Base-by-base conservation (phyloP, 2,113 vertebrate species). In the Oreochromis aureus region DNA sequence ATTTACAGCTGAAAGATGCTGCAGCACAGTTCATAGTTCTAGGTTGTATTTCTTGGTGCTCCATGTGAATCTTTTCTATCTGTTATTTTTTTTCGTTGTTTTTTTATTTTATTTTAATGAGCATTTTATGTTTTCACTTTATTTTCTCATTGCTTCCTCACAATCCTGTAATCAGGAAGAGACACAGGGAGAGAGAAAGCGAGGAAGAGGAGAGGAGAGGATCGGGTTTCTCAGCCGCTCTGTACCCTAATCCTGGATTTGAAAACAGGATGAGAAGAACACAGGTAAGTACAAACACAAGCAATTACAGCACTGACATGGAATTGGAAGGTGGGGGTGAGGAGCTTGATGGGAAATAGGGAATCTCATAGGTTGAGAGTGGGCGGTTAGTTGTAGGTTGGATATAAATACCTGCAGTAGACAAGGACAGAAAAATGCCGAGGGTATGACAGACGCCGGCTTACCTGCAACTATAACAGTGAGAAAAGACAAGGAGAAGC, bases 351-450 rank as follows among this genome's bases (percentile, higher is more conserved):
- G 63, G 90, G 87, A 91, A 88, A 93, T 73, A 79, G 94, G 93
- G 91, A 90, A 95, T 97, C 97, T 98, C 97, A 98, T 95, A 98
- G 98, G 97, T 96, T 95, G 96, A 97, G 96, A 96, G 94, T 90
- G 89, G 86, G 56, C 83, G 96, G 83, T 92, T 81, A 73, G 82
- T 30, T 44, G 84, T 63, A 16, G 91, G 91, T 86, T 88, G 90
- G 80, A 95, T 98, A 99, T 99, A 99, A 99, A 98, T 98, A 96
- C 97, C 96, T 97, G 98, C 97, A 98, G 96, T 96, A 94, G 94
- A 96, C 94, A 91, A 95, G 95, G 76, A 76, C 86, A 92, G 94
- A 81, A 86, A 96, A 96, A 95, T 89, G 88, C 94, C 94, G 95
- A 95, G 95, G 95, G 94, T 96, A 92, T 93, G 89, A 83, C 69